Conservation (phyloP, 2,113 vertebrate species). For the Climacteris rufus region DNA sequence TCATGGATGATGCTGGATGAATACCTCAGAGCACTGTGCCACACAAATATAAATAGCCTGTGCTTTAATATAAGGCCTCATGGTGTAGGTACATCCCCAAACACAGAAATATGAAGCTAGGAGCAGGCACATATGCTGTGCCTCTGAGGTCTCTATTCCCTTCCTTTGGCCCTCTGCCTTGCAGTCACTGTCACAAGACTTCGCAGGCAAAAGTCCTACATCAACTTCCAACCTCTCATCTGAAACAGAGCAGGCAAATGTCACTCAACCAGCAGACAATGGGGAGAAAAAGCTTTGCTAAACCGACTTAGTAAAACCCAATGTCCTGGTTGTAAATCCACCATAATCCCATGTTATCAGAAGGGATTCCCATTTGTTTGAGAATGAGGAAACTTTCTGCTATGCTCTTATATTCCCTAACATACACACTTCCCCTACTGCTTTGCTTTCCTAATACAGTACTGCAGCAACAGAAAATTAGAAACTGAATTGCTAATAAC, state of each 20-base stretch:
- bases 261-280: background rate
- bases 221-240: background rate
- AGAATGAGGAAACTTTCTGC: background rate
- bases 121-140: background rate
- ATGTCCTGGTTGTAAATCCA: constrained; percentile 5
- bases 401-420: background rate
- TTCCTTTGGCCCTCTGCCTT: background rate
- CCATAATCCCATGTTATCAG: background rate
- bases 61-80: background rate
- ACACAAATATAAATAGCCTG: background rate
- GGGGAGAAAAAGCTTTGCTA: background rate
- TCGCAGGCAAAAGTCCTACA: background rate
- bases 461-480: background rate
- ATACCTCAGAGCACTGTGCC: background rate
- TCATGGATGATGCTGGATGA: background rate
- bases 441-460: background rate
- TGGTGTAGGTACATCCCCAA: background rate
- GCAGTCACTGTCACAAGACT: background rate
- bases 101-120: background rate
- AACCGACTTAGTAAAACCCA: background rate
- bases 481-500: background rate
- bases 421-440: background rate
- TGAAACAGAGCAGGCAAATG: background rate
- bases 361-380: background rate
- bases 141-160: background rate